These are phyloP conservation scores for Pogonophryne albipinna DNA, from an alignment of 2,797 vertebrate species.

Conservation along the genomic window DNA sequence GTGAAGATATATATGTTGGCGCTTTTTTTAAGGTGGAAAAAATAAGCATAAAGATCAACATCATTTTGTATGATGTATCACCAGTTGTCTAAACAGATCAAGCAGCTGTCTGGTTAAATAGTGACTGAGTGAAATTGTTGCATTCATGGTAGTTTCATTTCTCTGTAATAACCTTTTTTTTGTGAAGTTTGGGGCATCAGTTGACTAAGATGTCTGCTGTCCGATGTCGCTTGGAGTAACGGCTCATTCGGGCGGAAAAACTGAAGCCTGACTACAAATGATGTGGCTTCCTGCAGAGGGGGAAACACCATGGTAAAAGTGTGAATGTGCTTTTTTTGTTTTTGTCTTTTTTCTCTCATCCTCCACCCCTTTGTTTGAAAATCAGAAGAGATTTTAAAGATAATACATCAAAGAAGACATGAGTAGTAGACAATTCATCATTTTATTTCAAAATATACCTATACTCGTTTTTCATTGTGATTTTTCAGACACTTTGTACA, in stretches of 20 bases:
- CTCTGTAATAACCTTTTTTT: conserved; percentile 21
- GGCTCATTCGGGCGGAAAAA: conserved; percentile 62
- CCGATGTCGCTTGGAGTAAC: conserved; percentile 57
- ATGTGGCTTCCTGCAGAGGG: conserved; percentile 77
- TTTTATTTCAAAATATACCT: conserved; percentile 57
- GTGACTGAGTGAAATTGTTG: conserved; percentile 21
- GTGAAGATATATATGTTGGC: background rate
- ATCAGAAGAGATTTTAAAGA: conserved; percentile 19
- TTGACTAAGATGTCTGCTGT: conserved; percentile 32
- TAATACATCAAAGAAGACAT: conserved; percentile 29
- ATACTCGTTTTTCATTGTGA: background rate
- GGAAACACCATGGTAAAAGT: conserved; percentile 71
- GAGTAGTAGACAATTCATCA: background rate
- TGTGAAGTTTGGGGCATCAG: background rate
- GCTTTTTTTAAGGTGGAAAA: background rate
- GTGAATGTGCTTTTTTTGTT: conserved; percentile 49
- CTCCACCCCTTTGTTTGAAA: conserved; percentile 20
- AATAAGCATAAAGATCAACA: background rate
- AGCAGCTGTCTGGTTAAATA: background rate
- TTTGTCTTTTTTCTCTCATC: conserved; percentile 29
- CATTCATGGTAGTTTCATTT: conserved; percentile 55
- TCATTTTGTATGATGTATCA: conserved; percentile 1
- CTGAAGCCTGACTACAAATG: conserved; percentile 63
- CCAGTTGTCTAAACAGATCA: background rate
- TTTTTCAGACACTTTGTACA: background rate